These are phyloP conservation scores for Panagrolaimus sp. DNA, from an alignment of 1,140 invertebrate species.

Conservation along the genomic window DNA sequence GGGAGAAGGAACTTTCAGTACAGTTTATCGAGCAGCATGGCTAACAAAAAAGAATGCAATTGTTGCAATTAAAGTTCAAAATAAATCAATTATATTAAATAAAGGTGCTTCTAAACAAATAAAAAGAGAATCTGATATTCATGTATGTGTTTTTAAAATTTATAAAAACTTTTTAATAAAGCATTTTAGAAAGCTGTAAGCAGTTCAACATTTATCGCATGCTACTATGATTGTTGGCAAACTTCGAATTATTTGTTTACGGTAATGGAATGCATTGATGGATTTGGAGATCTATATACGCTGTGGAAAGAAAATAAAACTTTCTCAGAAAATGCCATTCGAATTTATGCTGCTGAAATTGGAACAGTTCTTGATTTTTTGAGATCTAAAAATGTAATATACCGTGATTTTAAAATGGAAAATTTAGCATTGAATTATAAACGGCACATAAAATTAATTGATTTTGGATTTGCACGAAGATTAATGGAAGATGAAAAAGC, in stretches of 20 bases:
- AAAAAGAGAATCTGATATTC: conserved; percentile 24
- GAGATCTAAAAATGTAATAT: conserved; percentile 17
- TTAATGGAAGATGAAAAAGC: conserved; percentile 70
- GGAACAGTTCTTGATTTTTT: conserved; percentile 23
- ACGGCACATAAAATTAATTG: conserved; percentile 74
- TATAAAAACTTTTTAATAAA: background rate
- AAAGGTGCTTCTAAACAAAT: conserved; percentile 25
- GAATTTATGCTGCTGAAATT: conserved; percentile 26
- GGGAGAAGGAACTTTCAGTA: conserved; percentile 20
- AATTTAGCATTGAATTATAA: conserved; percentile 22
- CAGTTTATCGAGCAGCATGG: conserved; percentile 12
- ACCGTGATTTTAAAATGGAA: conserved; percentile 32
- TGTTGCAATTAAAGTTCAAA: conserved; percentile 26
- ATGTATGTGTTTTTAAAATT: conserved; percentile 15
- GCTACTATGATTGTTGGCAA: conserved; percentile 24
- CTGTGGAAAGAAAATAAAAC: conserved; percentile 24
- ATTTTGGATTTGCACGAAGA: conserved; percentile 91
- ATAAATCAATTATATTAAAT: conserved; percentile 20
- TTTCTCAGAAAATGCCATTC: conserved; percentile 22
- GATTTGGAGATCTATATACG: conserved; percentile 22
- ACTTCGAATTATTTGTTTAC: conserved; percentile 18
- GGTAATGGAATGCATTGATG: conserved; percentile 28
- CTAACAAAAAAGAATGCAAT: conserved; percentile 12
- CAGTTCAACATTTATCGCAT: conserved; percentile 15
- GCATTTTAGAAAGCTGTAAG: conserved; percentile 21